Conservation (phyloP, 2,888 invertebrate species). For the Petrolisthes cinctipes region DNA sequence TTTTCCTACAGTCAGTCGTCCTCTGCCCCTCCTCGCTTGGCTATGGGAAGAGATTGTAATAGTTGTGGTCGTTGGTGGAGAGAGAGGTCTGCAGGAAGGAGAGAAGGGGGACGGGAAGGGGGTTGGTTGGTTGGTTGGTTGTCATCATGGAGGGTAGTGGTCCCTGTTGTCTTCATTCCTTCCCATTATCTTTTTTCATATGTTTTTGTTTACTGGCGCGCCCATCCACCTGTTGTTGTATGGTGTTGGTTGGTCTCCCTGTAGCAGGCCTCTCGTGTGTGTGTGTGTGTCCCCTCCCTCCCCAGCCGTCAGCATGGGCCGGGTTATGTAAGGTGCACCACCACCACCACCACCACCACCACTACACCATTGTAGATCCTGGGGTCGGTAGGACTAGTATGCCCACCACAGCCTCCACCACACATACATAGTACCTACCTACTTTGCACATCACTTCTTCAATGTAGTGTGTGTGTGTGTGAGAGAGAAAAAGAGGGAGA, state of each 20-base stretch:
- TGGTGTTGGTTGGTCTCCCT: too few relatives aligned
- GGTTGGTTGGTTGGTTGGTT: background rate
- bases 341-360: too few relatives aligned
- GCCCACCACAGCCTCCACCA: background rate
- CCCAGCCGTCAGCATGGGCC: background rate
- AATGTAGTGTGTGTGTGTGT: background rate
- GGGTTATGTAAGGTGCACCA: conserved; percentile 1
- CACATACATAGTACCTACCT: background rate
- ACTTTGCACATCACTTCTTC: background rate
- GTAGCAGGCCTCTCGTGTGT: too few relatives aligned
- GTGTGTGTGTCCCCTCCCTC: background rate
- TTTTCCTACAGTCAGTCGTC: background rate
- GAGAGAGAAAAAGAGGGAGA: background rate
- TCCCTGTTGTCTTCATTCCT: too few relatives aligned
- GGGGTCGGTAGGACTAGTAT: background rate
- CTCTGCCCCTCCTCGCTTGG: background rate
- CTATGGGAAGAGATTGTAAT: background rate
- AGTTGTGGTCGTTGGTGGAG: background rate
- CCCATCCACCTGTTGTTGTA: too few relatives aligned
- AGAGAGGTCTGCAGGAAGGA: background rate
- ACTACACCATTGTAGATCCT: background rate
- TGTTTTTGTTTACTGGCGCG: too few relatives aligned
- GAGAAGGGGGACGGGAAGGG: background rate
- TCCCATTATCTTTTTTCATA: too few relatives aligned
- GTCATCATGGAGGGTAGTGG: background rate